Evolutionary conservation across 2,113 vertebrate genomes (phyloP).

Genomic region (Paraplagusia blochii): DNA sequence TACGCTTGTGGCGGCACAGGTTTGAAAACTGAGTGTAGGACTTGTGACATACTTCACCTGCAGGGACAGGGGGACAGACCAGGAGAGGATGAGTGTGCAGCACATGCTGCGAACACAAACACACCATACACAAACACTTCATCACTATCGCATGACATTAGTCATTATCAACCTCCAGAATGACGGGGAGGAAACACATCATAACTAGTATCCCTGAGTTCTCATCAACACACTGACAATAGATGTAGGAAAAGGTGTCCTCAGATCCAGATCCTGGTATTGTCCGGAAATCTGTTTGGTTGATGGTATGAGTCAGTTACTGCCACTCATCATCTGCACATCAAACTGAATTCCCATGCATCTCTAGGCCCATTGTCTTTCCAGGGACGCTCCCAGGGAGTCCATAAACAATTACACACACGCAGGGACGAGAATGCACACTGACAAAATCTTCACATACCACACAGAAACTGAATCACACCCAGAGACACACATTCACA

Average conservation of each 20-base stretch:
- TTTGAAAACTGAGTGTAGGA: slow-evolving; percentile 99
- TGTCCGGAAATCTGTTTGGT: slow-evolving; percentile 63
- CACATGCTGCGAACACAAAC: background rate
- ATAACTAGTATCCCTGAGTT: slow-evolving; percentile 43
- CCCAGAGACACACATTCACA: slow-evolving; percentile 86
- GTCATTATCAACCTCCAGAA: slow-evolving; percentile 19
- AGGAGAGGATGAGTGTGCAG: slow-evolving; percentile 28
- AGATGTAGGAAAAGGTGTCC: slow-evolving; percentile 54
- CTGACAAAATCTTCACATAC: slow-evolving; percentile 49
- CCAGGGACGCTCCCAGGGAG: slow-evolving; percentile 88
- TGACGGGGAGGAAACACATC: slow-evolving; percentile 45
- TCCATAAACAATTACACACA: slow-evolving; percentile 82
- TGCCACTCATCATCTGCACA: slow-evolving; percentile 90
- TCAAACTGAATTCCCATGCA: slow-evolving; percentile 82
- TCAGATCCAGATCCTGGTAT: slow-evolving; percentile 72
- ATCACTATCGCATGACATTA: slow-evolving; percentile 36
- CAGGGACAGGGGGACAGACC: slow-evolving; percentile 63
- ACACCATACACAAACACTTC: background rate
- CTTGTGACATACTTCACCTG: slow-evolving; percentile 99
- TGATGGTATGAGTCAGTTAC: slow-evolving; percentile 63
- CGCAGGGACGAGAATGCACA: slow-evolving; percentile 35
- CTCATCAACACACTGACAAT: slow-evolving; percentile 46
- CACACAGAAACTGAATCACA: slow-evolving; percentile 33
- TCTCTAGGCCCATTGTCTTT: slow-evolving; percentile 88
- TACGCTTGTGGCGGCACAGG: slow-evolving; percentile 99